Conservation (phyloP, 1,140 invertebrate genomes). For the Laupala kohalensis region DNA sequence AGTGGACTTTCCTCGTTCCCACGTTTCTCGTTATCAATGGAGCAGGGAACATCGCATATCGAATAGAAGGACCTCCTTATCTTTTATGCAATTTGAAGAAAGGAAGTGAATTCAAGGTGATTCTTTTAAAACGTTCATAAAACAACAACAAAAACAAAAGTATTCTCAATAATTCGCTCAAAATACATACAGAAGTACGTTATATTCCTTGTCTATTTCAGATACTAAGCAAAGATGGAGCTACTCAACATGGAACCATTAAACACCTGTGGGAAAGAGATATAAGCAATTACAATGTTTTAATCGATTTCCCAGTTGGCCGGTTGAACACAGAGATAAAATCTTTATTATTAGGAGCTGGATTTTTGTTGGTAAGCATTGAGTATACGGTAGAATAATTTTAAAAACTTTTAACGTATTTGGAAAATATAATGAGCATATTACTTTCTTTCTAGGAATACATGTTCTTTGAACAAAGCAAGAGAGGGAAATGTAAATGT, state of each 20-base stretch:
- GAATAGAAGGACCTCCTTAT: constrained; percentile 35
- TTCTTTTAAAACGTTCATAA: no score
- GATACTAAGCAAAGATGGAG: constrained; percentile 32
- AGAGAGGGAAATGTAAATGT: background rate
- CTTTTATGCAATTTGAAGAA: background rate
- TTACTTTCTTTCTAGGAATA: constrained; percentile 7
- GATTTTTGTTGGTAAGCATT: constrained; percentile 40
- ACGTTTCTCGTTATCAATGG: constrained; percentile 34
- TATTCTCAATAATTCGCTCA: background rate
- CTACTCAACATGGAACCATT: constrained; percentile 38
- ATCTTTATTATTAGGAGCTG: constrained; percentile 36
- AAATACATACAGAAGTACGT: no score
- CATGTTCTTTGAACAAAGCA: constrained; percentile 6
- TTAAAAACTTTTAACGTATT: background rate
- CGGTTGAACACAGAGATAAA: constrained; percentile 37
- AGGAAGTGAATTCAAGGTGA: background rate
- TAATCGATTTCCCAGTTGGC: constrained; percentile 31
- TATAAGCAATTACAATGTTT: constrained; percentile 35
- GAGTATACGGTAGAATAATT: constrained; percentile 18
- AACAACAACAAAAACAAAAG: background rate
- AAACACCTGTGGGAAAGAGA: constrained; percentile 39
- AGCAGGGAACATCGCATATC: constrained; percentile 32
- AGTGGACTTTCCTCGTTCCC: constrained; percentile 33
- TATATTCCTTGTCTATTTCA: constrained; percentile 19
- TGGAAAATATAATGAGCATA: background rate